Base-by-base conservation (phyloP, 2,113 vertebrate genomes). In the Daubentonia madagascariensis region DNA sequence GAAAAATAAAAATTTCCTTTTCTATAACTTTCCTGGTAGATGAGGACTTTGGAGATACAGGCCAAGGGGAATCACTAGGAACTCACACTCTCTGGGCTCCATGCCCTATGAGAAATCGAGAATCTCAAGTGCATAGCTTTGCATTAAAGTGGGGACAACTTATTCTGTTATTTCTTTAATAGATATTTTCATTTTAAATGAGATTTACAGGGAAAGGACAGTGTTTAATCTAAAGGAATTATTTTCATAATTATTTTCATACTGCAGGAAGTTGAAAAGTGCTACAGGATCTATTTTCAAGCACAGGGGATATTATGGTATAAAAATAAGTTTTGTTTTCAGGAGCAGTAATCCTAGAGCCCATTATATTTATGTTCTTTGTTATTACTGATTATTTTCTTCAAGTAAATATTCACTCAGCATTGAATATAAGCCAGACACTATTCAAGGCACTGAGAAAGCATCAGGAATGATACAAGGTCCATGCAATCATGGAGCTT, bases 1-100 rank as follows among this genome's bases (percentile, higher is more conserved):
- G 61, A 95, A 97, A 96, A 96, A 78, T 65, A 59, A 87, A 94
- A 90, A 75, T 50, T 25, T 10, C 8, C 3, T 52, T 87, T 97
- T 59, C 8, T 96, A 32, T 54, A 52, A 78, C 28, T 83, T 95
- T 88, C 5, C 43, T 85, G 30, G 30, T 85, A 40, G 35, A 54
- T 30, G 23, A 89, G 43, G n/a, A 92, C 93, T 68, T 68, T 85
- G 48, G 23, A 63, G 18, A 67, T 13, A 67, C 20, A 91, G 67
- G 23, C 5, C 30, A 70, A 83, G 23, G 40, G n/a, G 23, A 89
- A 90, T 63, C 17, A n/a, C 50, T 28, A 85, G 70, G 20, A 85
- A 89, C 11, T 89, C 48, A 67, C 10, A 37, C 52, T 72, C 30
- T 30, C 35, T 84, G 32, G 12, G 25, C 10, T 67, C 5, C 10